Evolutionary conservation across 2,113 vertebrate species (phyloP).

Genomic region (Pollimyrus isidori): DNA sequence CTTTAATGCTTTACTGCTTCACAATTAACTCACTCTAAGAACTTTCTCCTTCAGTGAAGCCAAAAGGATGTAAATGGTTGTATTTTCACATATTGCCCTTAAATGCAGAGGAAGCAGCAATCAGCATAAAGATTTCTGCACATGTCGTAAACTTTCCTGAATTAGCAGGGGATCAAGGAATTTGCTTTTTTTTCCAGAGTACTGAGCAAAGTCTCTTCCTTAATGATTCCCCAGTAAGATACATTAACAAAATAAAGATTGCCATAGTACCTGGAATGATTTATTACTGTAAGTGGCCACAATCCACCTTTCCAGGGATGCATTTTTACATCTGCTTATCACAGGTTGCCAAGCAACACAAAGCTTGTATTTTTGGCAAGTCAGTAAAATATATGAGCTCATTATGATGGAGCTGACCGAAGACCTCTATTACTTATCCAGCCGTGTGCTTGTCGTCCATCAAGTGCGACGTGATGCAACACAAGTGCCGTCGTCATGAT

Average conservation of each 20-base stretch:
- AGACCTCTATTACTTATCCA: not conserved
- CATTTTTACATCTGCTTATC: not conserved
- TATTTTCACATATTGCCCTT: not conserved
- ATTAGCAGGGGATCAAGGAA: not conserved
- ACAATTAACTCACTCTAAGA: conserved; percentile 2
- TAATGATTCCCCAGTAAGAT: not conserved
- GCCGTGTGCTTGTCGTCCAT: not conserved
- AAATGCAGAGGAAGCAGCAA: not conserved
- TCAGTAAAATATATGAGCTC: not conserved
- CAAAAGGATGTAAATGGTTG: not conserved
- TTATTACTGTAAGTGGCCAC: not conserved
- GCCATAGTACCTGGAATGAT: not conserved
- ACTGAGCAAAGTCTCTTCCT: not conserved
- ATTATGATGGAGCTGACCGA: not conserved
- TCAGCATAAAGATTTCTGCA: not conserved
- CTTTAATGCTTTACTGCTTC: not conserved
- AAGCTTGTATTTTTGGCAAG: not conserved
- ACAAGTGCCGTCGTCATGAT: not conserved
- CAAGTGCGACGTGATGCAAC: not conserved
- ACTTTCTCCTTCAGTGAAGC: not conserved
- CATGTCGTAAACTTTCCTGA: not conserved
- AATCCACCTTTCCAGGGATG: not conserved
- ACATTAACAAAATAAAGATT: not conserved
- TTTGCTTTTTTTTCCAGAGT: not conserved
- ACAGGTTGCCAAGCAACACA: not conserved